A percentile compares a stretch with the other conserved stretches of the same genome.
These are phyloP conservation scores for Serripes groenlandicus DNA, from an alignment of 2,888 invertebrate species.

Conservation along the genomic window DNA sequence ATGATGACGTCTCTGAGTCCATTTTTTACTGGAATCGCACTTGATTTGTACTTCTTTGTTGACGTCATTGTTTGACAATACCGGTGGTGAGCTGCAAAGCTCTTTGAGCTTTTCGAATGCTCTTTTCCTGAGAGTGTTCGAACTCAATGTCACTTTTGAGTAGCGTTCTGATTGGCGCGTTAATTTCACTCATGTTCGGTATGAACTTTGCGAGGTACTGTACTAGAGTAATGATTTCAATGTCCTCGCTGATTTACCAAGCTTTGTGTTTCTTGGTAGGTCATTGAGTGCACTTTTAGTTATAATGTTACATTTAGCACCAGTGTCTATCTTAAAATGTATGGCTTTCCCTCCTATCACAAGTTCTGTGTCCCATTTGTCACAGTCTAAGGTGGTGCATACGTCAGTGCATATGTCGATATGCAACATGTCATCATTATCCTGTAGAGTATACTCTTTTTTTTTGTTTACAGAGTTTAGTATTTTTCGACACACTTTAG, in stretches of 20 bases:
- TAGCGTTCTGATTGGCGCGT: slow-evolving; percentile 59
- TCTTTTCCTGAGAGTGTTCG: slow-evolving; percentile 54
- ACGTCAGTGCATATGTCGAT: too few relatives aligned
- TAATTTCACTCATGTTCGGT: slow-evolving; percentile 63
- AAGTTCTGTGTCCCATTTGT: too few relatives aligned
- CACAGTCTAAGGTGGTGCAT: too few relatives aligned
- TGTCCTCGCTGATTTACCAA: slow-evolving; percentile 24
- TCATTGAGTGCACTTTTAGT: slow-evolving; percentile 28
- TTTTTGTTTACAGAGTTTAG: too few relatives aligned
- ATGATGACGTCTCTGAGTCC: slow-evolving; percentile 65
- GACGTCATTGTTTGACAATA: slow-evolving; percentile 60
- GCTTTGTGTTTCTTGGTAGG: slow-evolving; percentile 6
- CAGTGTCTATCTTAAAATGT: slow-evolving; percentile 48
- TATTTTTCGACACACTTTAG: background rate
- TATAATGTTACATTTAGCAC: slow-evolving; percentile 48
- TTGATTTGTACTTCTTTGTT: slow-evolving; percentile 57
- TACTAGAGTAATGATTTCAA: slow-evolving; percentile 56
- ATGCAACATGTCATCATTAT: too few relatives aligned
- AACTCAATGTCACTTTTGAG: slow-evolving; percentile 55
- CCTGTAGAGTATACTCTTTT: too few relatives aligned
- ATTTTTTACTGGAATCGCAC: slow-evolving; percentile 64
- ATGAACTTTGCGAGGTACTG: slow-evolving; percentile 66
- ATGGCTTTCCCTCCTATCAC: too few relatives aligned
- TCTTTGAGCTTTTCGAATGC: slow-evolving; percentile 54
- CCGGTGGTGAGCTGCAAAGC: slow-evolving; percentile 55